Evolutionary conservation across 2,888 invertebrate species (phyloP).

Genomic region (Anagyrus pseudococci): DNA sequence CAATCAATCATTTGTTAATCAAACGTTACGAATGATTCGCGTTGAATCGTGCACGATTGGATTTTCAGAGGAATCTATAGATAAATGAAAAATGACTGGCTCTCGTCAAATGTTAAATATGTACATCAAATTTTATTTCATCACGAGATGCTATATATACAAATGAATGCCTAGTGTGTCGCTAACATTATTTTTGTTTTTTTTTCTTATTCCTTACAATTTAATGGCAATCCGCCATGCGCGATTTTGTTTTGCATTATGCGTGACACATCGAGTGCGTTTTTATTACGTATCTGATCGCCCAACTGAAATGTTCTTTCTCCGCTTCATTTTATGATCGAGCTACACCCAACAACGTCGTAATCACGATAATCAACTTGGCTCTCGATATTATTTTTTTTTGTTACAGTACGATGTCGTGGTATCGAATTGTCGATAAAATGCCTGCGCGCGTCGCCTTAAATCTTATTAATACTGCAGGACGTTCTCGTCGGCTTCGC

Average conservation of each 20-base stretch:
- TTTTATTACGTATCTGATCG: conserved; percentile 1
- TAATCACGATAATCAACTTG: too few relatives aligned
- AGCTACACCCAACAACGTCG: too few relatives aligned
- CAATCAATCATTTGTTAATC: too few relatives aligned
- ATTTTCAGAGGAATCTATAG: conserved; percentile 23
- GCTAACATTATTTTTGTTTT: conserved; percentile 43
- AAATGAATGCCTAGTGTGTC: conserved; percentile 54
- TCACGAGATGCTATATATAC: conserved; percentile 60
- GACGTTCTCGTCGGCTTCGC: conserved; percentile 53
- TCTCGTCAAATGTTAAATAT: conserved; percentile 46
- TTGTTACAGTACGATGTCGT: too few relatives aligned
- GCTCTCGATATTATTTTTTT: too few relatives aligned
- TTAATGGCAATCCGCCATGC: conserved; percentile 1
- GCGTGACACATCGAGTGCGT: conserved; percentile 40
- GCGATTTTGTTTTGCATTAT: too few relatives aligned
- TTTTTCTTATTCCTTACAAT: conserved; percentile 39
- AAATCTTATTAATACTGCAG: conserved; percentile 59
- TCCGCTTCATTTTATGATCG: too few relatives aligned
- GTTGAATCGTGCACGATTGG: too few relatives aligned
- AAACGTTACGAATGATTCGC: too few relatives aligned
- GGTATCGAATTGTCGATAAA: background rate
- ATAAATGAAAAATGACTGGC: conserved; percentile 8
- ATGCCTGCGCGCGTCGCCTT: conserved; percentile 43
- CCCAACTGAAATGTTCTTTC: conserved; percentile 6
- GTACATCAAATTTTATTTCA: conserved; percentile 61